Percentiles rank a stretch among this genome's conserved stretches.
Evolutionary conservation across 2,888 invertebrate genomes (phyloP).

Genomic region (Amphipyra berbera): DNA sequence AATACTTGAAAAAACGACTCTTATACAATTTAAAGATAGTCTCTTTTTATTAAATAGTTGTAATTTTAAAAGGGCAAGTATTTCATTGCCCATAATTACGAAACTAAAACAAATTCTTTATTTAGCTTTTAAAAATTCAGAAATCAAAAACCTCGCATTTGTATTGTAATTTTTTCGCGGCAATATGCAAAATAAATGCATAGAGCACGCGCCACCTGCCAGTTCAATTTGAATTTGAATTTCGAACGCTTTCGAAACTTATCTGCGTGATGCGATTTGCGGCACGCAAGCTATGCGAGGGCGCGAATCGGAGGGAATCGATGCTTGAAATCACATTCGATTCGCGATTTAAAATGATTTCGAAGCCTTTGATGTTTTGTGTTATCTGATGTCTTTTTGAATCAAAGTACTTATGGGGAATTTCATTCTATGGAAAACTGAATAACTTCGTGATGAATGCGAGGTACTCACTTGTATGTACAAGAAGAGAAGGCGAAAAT

Average conservation of each 20-base stretch:
- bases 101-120: too few relatives aligned
- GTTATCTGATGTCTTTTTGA: constrained; percentile 36
- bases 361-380: constrained; percentile 65
- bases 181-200: constrained; percentile 61
- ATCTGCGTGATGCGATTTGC: constrained; percentile 71
- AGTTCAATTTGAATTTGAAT: constrained; percentile 70
- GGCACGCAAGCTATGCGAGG: constrained; percentile 66
- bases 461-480: neutral
- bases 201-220: constrained; percentile 64
- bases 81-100: too few relatives aligned
- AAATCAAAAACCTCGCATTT: constrained; percentile 1
- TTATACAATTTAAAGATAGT: too few relatives aligned
- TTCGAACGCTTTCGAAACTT: constrained; percentile 71
- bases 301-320: constrained; percentile 71
- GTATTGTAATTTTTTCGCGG: constrained; percentile 41
- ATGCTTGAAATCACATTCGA: constrained; percentile 74
- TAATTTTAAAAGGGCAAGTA: too few relatives aligned
- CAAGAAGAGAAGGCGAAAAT: neutral
- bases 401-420: constrained; percentile 4
- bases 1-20: too few relatives aligned
- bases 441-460: neutral
- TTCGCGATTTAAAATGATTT: constrained; percentile 72
- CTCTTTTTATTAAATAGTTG: too few relatives aligned
- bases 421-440: neutral
- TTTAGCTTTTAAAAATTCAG: neutral